phyloP scores from a whole-genome alignment of 2,888 invertebrate genomes.

The Tetropium fuscum region DNA sequence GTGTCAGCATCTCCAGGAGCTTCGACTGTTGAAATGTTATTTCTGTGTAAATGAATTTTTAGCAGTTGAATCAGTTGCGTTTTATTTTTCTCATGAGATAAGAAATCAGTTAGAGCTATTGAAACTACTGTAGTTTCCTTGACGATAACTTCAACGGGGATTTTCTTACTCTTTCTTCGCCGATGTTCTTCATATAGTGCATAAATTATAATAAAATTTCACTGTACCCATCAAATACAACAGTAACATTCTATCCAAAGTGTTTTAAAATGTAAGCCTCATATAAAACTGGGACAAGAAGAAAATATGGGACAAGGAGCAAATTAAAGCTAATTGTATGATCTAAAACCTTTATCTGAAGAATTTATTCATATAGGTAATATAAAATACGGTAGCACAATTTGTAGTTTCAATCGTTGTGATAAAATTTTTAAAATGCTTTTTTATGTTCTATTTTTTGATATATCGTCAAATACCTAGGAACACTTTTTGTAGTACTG shows the following conservation, averaged over 20 bases:
- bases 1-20: conserved; percentile 6
- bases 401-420: no score
- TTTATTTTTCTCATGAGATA: conserved; percentile 3
- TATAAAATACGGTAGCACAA: no score
- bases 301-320: no score
- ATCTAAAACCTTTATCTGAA: no score
- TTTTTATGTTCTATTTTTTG: no score
- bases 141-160: conserved; percentile 6
- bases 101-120: neutral
- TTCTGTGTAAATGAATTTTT: neutral
- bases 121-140: neutral
- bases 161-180: conserved; percentile 1
- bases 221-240: neutral
- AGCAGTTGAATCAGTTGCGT: conserved; percentile 2
- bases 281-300: neutral
- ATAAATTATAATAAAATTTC: no score
- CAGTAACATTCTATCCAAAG: neutral
- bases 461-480: no score
- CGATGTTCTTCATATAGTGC: neutral
- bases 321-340: no score
- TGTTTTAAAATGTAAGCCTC: neutral
- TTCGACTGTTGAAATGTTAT: neutral
- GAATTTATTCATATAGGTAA: no score
- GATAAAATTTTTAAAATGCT: no score
- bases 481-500: no score